Base-by-base conservation (phyloP, 2,797 vertebrate genomes). In the Petrocephalus sullivani region DNA sequence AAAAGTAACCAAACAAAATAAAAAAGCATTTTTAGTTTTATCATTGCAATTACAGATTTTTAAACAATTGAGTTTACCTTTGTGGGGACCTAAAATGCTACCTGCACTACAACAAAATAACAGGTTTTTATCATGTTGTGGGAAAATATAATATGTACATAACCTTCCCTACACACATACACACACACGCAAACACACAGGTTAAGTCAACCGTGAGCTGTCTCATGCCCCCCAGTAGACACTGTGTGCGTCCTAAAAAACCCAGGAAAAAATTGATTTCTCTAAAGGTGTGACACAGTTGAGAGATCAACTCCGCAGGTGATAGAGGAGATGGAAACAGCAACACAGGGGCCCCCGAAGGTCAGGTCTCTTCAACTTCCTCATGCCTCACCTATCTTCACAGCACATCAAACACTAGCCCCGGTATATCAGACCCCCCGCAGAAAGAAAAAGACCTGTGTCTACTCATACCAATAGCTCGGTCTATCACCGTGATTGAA, bases 261-360 rank as follows among this genome's bases (percentile, higher is more conserved):
- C 84, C 49, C 54, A 81, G 16, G 67, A 75, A 75, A 75, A 37
- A 75, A 75, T 8, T 49, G 75, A 49, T 81, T 81, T 81, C 75
- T 81, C 75, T 49, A 81, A 81, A 49, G 75, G 75, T 81, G 8
- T 81, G 41, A 86, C 84, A 86, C 53, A 86, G 23, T 58, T 4
- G 54, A 57, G 23, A 57, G 19, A 57, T 58, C 54, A 58, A 3
- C 54, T 58, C 53, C 54, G 16, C 84, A 86, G 23, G 54, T n/a
- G 33, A 57, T 33, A 37, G 28, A 57, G 53, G 23, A 57, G 53
- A 57, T 41, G 33, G 53, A 58, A 57, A 86, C 84, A 53, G 21
- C 53, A 58, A 28, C 53, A 57, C 54, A 60, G 53, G 49, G 51
- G 12, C 51, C 82, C 51, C 51, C 21, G 9, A 23, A 49, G 21